phyloP scores from a whole-genome alignment of 2,797 vertebrate species.

The Enteromius argenteus region DNA sequence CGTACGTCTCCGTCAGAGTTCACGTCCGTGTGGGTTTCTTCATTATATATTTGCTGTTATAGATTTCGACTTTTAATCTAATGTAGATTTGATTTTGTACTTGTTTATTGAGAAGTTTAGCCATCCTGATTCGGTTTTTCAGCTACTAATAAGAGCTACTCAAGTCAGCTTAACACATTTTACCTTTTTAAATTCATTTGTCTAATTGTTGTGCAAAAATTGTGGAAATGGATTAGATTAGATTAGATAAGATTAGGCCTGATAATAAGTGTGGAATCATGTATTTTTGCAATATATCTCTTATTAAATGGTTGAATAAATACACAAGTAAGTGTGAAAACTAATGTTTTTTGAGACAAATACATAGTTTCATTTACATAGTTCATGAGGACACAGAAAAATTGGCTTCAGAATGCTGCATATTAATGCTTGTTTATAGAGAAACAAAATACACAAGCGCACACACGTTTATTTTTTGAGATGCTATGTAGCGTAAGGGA shows the following conservation, averaged over 20 bases:
- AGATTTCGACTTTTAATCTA: background rate
- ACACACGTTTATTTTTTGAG: constrained; percentile 1
- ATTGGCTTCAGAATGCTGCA: background rate
- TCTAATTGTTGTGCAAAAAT: background rate
- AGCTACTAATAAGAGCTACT: background rate
- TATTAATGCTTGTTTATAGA: constrained; percentile 7
- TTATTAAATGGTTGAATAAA: background rate
- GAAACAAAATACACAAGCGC: constrained; percentile 22
- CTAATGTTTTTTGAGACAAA: background rate
- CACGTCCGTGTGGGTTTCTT: constrained; percentile 20
- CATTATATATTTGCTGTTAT: constrained; percentile 18
- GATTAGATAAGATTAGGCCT: background rate
- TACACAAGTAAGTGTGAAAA: background rate
- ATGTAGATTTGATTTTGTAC: background rate
- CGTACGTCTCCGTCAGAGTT: constrained; percentile 40
- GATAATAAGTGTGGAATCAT: background rate
- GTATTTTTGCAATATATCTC: background rate
- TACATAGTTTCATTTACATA: background rate
- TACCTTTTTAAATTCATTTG: background rate
- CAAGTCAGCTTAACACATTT: background rate
- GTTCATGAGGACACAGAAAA: background rate
- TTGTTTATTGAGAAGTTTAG: background rate
- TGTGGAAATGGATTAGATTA: background rate
- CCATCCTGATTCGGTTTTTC: background rate
- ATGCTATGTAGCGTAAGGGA: constrained; percentile 15